Percentiles rank a stretch among this genome's conserved stretches.
Conservation (phyloP, 2,113 vertebrate species). For the Calcarius ornatus region DNA sequence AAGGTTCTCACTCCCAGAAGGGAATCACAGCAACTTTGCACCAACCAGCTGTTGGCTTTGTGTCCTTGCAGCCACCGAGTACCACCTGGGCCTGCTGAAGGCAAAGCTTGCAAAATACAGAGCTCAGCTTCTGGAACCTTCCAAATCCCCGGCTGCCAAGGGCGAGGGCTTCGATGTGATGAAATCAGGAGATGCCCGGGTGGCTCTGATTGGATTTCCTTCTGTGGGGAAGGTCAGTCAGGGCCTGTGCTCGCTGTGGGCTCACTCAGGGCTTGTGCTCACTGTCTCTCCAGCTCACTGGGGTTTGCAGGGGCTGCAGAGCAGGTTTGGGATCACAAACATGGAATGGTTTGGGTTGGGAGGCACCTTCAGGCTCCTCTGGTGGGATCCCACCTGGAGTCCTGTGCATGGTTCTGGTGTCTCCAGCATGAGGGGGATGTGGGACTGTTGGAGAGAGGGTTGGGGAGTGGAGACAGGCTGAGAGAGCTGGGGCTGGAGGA, state of each 20-base stretch:
- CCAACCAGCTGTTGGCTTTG: not conserved
- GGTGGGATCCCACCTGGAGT: not conserved
- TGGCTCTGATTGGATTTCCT: conserved; percentile 96
- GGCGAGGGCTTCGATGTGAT: conserved; percentile 99
- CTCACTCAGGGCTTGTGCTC: conserved; percentile 62
- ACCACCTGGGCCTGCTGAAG: conserved; percentile 95
- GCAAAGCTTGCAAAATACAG: conserved; percentile 97
- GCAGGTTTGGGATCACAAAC: not conserved
- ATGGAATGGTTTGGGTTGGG: not conserved
- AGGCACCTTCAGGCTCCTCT: not conserved
- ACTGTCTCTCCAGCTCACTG: not conserved
- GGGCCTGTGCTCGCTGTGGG: not conserved
- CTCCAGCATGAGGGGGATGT: rapidly evolving
- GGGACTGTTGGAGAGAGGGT: not conserved
- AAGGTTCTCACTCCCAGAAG: not conserved
- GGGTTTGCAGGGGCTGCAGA: not conserved
- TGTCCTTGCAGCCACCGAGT: conserved; percentile 86
- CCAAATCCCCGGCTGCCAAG: conserved; percentile 89
- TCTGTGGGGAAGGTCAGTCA: conserved; percentile 97
- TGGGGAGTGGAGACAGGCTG: not conserved
- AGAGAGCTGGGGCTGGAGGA: not conserved
- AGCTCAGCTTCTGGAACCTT: conserved; percentile 92
- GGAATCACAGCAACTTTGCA: not conserved
- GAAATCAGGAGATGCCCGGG: conserved; percentile 97
- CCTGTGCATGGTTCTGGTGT: not conserved